Evolutionary conservation across 2,888 invertebrate genomes (phyloP), one percentile per base, ranked within the genome.

Genomic region (Archips xylosteana): DNA sequence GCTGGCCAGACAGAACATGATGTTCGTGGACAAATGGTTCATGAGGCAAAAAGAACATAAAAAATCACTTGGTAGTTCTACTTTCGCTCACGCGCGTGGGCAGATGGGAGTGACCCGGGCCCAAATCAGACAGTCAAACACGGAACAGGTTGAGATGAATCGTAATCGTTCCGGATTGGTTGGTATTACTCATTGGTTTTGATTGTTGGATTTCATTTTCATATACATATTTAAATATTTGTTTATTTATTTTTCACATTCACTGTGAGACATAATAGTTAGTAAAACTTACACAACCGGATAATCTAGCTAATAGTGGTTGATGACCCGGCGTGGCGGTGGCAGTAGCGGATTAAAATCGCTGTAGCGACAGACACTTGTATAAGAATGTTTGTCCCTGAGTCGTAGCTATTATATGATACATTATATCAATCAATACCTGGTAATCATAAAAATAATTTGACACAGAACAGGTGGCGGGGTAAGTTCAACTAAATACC

Each of bases 91-190:
- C 68, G 60, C 69, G 84, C 81, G 88, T 89, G 84, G 88, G 88
- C 75, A 61, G 87, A 79, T 85, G 82, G 86, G 88, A 83, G 85
- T 84, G 81, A 84, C 87, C 80, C 72, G 78, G 80, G 78, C 83
- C 84, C 78, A 87, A 89, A 87, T 89, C 87, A 87, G 84, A 85
- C 86, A 84, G 81, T 87, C 85, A 87, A 86, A 88, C 87, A 89
- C 79, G 60, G 86, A 89, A 89, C 92, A 92, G 91, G 91, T 93
- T 90, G 89, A 85, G 49, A 85, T 85, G 86, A 84, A 87, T 84
- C 86, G 61, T 61, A 60, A 64, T 71, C 49, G 64, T 32, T 45
- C 69, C 51, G 51, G 42, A 65, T 70, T 61, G 23, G 60, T 32
- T 54, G 64, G 36, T 69, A 69, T 69, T 70, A 70, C 49, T 65